Conservation (phyloP, 2,113 vertebrate species). For the Hymenochirus boettgeri region DNA sequence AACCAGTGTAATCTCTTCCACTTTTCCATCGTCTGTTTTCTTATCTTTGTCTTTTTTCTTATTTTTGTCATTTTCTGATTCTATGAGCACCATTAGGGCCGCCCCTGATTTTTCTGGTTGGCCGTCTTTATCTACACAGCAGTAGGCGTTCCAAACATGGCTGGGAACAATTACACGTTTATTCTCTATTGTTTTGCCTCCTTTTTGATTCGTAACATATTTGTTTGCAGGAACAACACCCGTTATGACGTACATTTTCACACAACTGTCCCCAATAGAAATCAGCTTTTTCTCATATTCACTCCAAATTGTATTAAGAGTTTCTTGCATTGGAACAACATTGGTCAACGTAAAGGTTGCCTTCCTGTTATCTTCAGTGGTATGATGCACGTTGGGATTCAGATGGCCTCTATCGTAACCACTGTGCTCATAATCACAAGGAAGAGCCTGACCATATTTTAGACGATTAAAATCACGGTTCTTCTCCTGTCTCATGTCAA, state of each 20-base stretch:
- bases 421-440: not conserved
- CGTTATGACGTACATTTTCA: not conserved
- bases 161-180: not conserved
- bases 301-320: slow-evolving; percentile 5
- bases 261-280: not conserved
- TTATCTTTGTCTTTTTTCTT: too few species aligned
- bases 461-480: not conserved
- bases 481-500: not conserved
- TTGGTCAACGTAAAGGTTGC: slow-evolving; percentile 18
- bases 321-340: not conserved
- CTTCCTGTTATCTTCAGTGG: too few species aligned
- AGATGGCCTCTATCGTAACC: not conserved
- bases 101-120: not conserved
- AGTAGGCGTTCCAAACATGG: slow-evolving; percentile 14
- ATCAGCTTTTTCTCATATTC: not conserved
- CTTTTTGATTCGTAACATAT: not conserved
- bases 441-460: not conserved
- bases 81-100: not conserved
- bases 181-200: too few species aligned
- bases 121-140: slow-evolving; percentile 4
- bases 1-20: too few species aligned
- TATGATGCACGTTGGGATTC: slow-evolving; percentile 14
- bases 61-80: too few species aligned
- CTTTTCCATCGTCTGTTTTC: too few species aligned
- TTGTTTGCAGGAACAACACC: slow-evolving; percentile 1